phyloP scores from a whole-genome alignment of 2,113 vertebrate species.

The Rynchops niger region DNA sequence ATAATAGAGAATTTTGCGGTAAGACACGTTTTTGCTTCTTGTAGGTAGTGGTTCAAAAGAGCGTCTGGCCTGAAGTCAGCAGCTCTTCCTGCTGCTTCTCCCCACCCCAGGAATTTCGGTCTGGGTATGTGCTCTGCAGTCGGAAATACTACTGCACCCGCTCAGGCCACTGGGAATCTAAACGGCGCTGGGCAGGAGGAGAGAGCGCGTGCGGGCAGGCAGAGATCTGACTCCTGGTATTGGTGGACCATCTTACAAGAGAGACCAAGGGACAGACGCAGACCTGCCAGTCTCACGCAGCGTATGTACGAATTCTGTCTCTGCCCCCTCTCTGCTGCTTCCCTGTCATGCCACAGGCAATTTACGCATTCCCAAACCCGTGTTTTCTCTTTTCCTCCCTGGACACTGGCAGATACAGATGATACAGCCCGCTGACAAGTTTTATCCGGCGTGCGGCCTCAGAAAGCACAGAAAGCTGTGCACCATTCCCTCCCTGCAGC shows the following conservation, averaged over 20 bases:
- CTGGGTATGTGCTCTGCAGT: background rate
- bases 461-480: background rate
- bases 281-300: background rate
- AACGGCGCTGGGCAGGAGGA: fast-evolving
- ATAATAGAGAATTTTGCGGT: background rate
- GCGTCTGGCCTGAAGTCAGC: background rate
- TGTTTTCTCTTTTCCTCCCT: background rate
- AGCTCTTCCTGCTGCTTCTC: background rate
- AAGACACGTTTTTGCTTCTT: background rate
- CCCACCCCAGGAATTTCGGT: background rate
- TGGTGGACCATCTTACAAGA: too few relatives aligned
- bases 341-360: background rate
- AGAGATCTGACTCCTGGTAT: background rate
- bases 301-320: fast-evolving
- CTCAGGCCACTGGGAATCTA: fast-evolving
- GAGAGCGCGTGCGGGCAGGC: too few relatives aligned
- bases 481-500: background rate
- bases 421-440: too few relatives aligned
- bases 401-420: background rate
- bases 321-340: too few relatives aligned
- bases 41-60: fast-evolving
- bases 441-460: fast-evolving
- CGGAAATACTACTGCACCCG: background rate
- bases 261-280: background rate
- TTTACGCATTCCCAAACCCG: too few relatives aligned